These are phyloP conservation scores for Neosilurus mollespiculum DNA, from an alignment of 2,797 vertebrate species.

Conservation along the genomic window DNA sequence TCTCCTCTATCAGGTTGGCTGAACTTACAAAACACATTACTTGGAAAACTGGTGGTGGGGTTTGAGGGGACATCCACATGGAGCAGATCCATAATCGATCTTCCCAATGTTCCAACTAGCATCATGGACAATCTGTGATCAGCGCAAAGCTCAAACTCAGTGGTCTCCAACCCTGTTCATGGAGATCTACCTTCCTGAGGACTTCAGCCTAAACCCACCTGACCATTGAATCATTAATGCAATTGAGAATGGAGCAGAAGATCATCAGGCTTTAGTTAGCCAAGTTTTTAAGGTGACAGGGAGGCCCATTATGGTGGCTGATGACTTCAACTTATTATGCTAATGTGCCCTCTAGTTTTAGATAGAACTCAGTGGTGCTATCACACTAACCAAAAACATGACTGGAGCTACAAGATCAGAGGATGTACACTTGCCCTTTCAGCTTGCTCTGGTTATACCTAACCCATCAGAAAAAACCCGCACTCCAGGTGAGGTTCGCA, in stretches of 20 bases:
- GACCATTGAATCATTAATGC: too few relatives aligned
- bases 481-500: not conserved
- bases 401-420: not conserved
- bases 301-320: too few relatives aligned
- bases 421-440: not conserved
- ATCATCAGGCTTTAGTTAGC: too few relatives aligned
- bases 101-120: not conserved
- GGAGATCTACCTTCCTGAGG: too few relatives aligned
- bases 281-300: too few relatives aligned
- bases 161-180: too few relatives aligned
- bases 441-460: not conserved
- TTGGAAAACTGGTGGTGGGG: not conserved
- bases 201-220: too few relatives aligned
- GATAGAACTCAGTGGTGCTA: too few relatives aligned
- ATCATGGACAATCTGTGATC: not conserved
- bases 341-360: too few relatives aligned
- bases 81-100: not conserved
- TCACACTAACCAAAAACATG: not conserved
- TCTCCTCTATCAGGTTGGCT: not conserved
- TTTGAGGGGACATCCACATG: not conserved
- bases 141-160: constrained; percentile 1
- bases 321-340: too few relatives aligned
- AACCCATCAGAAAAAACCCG: not conserved
- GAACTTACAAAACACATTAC: not conserved
- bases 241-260: too few relatives aligned